Evolutionary conservation across 2,113 vertebrate species (phyloP).

Genomic region (Dicentrarchus labrax): DNA sequence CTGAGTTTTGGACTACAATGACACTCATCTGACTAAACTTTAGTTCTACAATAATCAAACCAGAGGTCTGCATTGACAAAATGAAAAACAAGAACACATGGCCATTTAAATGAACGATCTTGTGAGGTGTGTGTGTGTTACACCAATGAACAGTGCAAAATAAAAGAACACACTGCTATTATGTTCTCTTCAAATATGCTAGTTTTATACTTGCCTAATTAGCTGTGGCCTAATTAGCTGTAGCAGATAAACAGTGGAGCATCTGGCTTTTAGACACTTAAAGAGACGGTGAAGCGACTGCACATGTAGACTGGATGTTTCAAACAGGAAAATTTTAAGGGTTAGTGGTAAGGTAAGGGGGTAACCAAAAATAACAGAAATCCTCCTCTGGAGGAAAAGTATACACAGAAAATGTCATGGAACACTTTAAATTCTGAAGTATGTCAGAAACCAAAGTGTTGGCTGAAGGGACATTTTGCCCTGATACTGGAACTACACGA

Average conservation of each 20-base stretch:
- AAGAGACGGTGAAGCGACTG: slow-evolving; percentile 23
- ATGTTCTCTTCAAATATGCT: slow-evolving; percentile 18
- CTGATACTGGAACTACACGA: too few species aligned
- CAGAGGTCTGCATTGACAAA: neutral
- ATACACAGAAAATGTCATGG: too few species aligned
- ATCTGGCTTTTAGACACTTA: slow-evolving; percentile 49
- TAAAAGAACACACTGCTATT: slow-evolving; percentile 10
- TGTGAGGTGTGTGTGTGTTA: slow-evolving; percentile 23
- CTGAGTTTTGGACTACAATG: neutral
- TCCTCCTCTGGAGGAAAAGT: neutral
- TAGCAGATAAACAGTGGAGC: slow-evolving; percentile 41
- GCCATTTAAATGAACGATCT: slow-evolving; percentile 11
- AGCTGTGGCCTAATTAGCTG: slow-evolving; percentile 53
- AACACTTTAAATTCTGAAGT: too few species aligned
- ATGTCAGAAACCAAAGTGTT: too few species aligned
- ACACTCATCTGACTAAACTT: slow-evolving; percentile 6
- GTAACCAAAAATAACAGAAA: neutral
- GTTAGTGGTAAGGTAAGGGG: neutral
- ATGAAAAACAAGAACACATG: slow-evolving; percentile 12
- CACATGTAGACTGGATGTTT: neutral
- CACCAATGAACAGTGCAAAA: slow-evolving; percentile 8
- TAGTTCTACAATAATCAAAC: neutral
- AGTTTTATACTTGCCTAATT: slow-evolving; percentile 53
- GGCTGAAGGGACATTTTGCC: too few species aligned
- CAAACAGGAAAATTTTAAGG: neutral